Evolutionary conservation across 2,888 invertebrate species (phyloP), one percentile per base, ranked within the genome.

Genomic region (Athalia circularis): DNA sequence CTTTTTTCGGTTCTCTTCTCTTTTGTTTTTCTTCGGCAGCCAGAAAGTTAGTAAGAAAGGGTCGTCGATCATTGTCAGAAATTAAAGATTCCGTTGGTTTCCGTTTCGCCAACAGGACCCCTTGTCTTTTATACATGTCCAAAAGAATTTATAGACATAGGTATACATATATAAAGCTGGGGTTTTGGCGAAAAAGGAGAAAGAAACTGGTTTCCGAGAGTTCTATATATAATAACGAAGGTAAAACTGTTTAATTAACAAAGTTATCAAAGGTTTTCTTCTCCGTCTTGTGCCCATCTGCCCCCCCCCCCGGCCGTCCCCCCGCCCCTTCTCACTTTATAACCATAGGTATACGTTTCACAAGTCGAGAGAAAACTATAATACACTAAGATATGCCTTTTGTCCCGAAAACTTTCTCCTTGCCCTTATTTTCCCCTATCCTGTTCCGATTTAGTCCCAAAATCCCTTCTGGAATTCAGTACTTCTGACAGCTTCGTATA

Each of bases 261-360:
- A 72, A 72, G 72, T 72, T 72, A 72, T 72, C 72, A 72, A 72
- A 72, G 72, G 72, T 13, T 57, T 15, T 72, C 47, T 43, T 9
- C 64, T 11, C 43, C 5, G n/a, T 43, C 13, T 64, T 43, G 29
- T 43, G 0, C 11, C 6, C 15, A 9, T 6, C 11, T 45, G 4
- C 64, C 9, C 64, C 11, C 15, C 64, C 64, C 64, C 43, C 11
- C n/a, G n/a, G n/a, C n/a, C n/a, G n/a, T n/a, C 11, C 15, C 64
- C 64, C 64, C 43, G 0, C 0, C 29, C 29, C 29, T 29, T 29
- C 29, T 29, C 29, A 61, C 6, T n/a, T 0, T 13, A 61, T 6
- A 61, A 3, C 61, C n/a, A 54, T 54, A 54, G 4, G 8, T 4
- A 11, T 54, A 54, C 54, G 9, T 54, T n/a, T 8, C 8, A 29